Evolutionary conservation across 1,140 invertebrate species (phyloP).

Genomic region (Patella vulgata): DNA sequence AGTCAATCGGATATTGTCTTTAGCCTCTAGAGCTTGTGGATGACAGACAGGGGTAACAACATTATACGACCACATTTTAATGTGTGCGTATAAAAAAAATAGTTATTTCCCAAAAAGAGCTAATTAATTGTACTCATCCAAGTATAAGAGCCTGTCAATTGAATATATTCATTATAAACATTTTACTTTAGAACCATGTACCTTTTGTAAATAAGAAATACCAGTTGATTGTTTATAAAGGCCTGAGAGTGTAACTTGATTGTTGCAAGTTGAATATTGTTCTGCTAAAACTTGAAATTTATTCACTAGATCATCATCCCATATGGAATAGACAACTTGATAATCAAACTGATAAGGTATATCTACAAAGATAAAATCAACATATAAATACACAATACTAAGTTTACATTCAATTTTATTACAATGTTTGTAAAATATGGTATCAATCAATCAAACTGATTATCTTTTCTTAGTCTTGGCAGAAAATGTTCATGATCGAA

Average conservation of each 20-base stretch:
- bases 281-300: slow-evolving; percentile 44
- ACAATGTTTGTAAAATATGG: neutral
- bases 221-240: slow-evolving; percentile 34
- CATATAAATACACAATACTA: neutral
- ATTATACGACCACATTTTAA: too few species aligned
- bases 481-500: too few species aligned
- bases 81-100: too few species aligned
- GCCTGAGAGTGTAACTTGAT: slow-evolving; percentile 41
- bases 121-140: too few species aligned
- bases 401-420: neutral
- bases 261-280: slow-evolving; percentile 40
- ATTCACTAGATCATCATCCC: slow-evolving; percentile 31
- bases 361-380: slow-evolving; percentile 40
- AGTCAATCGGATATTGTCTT: too few species aligned
- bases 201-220: slow-evolving; percentile 51
- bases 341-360: slow-evolving; percentile 53
- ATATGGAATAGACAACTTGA: slow-evolving; percentile 29
- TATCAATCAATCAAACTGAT: neutral
- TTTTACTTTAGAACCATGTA: slow-evolving; percentile 8
- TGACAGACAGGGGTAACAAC: too few species aligned
- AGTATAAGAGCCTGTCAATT: too few species aligned
- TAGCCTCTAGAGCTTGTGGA: too few species aligned
- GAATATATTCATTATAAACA: too few species aligned
- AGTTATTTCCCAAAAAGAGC: too few species aligned
- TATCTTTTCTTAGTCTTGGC: too few species aligned